A percentile compares a stretch with the other conserved stretches of the same genome.
Conservation (phyloP, 1,140 invertebrate species). For the Drosophila willistoni region DNA sequence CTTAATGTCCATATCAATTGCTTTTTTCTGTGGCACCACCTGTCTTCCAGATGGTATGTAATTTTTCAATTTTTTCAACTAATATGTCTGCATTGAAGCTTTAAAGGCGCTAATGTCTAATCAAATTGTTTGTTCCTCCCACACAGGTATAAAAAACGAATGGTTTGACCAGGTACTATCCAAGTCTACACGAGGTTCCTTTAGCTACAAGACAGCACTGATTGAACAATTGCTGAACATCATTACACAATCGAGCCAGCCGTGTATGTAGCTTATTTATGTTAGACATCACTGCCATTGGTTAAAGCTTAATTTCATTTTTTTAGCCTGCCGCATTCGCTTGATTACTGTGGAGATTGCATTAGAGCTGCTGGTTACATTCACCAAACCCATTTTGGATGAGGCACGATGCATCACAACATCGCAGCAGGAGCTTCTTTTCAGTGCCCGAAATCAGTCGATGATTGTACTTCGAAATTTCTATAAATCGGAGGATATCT, state of each 20-base stretch:
- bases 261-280: slow-evolving; percentile 85
- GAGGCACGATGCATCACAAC: slow-evolving; percentile 84
- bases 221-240: slow-evolving; percentile 92
- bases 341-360: slow-evolving; percentile 96
- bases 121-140: background rate
- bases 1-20: slow-evolving; percentile 60
- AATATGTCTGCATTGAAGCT: slow-evolving; percentile 1
- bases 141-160: slow-evolving; percentile 89
- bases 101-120: background rate
- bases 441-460: slow-evolving; percentile 91
- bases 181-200: slow-evolving; percentile 69
- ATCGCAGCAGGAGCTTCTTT: slow-evolving; percentile 84
- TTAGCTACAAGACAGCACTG: slow-evolving; percentile 88
- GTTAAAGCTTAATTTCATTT: background rate
- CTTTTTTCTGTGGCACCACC: slow-evolving; percentile 58
- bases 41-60: slow-evolving; percentile 72
- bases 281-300: background rate
- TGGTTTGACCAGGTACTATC: slow-evolving; percentile 88
- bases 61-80: slow-evolving; percentile 52
- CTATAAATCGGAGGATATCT: slow-evolving; percentile 99
- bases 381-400: slow-evolving; percentile 84
- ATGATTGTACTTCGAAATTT: slow-evolving; percentile 94
- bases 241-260: slow-evolving; percentile 91
- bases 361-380: slow-evolving; percentile 89
- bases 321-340: slow-evolving; percentile 90